Conservation (phyloP, 2,113 vertebrate species). For the Urocitellus parryii region DNA sequence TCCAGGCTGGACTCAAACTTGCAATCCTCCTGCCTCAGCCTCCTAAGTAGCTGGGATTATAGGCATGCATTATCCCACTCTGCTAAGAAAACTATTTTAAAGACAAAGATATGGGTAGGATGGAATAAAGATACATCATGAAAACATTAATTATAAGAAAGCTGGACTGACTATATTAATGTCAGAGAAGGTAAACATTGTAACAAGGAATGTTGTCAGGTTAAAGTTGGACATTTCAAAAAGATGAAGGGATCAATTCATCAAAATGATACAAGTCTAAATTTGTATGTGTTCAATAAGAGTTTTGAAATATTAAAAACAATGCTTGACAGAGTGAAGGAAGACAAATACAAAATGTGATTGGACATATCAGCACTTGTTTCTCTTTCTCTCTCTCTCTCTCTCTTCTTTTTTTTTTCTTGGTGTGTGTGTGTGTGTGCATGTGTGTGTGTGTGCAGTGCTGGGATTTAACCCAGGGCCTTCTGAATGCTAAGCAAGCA, state of each 20-base stretch:
- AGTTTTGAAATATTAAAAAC: neutral
- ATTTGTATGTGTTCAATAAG: neutral
- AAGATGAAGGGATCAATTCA: neutral
- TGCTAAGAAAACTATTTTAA: neutral
- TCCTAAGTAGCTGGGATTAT: too few species aligned
- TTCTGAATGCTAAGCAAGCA: too few species aligned
- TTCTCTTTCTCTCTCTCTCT: too few species aligned
- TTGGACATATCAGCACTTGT: neutral
- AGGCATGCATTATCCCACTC: too few species aligned
- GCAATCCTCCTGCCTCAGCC: too few species aligned
- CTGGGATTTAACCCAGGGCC: too few species aligned
- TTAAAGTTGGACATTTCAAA: neutral
- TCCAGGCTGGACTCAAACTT: too few species aligned
- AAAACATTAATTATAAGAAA: slow-evolving; percentile 12
- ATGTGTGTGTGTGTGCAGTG: too few species aligned
- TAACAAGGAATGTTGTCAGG: neutral
- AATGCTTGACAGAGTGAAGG: neutral
- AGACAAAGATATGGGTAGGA: neutral
- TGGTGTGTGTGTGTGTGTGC: too few species aligned
- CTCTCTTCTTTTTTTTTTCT: too few species aligned
- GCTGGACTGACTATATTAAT: neutral
- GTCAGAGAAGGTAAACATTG: neutral
- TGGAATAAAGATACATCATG: neutral
- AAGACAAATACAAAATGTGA: neutral
- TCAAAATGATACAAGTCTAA: neutral